Conservation (phyloP, 1,140 invertebrate genomes). For the Brachionus rotundiformis region DNA sequence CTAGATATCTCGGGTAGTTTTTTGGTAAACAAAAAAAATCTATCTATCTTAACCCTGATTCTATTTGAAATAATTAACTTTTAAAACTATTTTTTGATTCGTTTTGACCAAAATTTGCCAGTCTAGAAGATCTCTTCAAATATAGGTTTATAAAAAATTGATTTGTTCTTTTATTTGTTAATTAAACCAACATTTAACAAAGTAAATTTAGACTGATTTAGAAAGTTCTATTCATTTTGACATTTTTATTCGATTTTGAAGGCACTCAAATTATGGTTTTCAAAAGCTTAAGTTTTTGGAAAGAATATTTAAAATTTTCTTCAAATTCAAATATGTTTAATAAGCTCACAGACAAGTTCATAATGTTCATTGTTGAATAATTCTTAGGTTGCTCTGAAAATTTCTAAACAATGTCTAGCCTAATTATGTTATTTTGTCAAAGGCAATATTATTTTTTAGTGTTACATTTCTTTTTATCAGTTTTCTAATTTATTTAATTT, state of each 20-base stretch:
- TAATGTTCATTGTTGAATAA: too few relatives aligned
- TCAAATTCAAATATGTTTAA: too few relatives aligned
- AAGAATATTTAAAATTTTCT: too few relatives aligned
- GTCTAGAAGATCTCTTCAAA: not conserved
- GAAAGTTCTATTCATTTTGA: not conserved
- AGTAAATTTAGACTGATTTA: not conserved
- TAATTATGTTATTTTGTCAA: too few relatives aligned
- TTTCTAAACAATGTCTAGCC: too few relatives aligned
- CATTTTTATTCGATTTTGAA: not conserved
- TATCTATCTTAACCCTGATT: conserved; percentile 1
- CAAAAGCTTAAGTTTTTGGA: too few relatives aligned
- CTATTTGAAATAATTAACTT: conserved; percentile 10
- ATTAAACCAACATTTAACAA: not conserved
- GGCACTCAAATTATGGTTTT: not conserved
- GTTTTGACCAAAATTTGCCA: conserved; percentile 10
- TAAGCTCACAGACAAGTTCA: too few relatives aligned
- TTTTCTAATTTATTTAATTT: too few relatives aligned
- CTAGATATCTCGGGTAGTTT: not conserved
- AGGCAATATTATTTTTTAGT: too few relatives aligned
- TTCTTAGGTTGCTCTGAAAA: too few relatives aligned
- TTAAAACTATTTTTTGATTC: conserved; percentile 1
- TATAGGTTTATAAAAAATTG: not conserved
- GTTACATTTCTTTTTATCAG: too few relatives aligned
- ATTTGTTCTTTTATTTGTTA: conserved; percentile 24
- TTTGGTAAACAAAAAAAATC: not conserved